Percentiles rank a stretch among this genome's conserved stretches.
Evolutionary conservation across 1,140 invertebrate genomes (phyloP).

Genomic region (Dendrolimus kikuchii): DNA sequence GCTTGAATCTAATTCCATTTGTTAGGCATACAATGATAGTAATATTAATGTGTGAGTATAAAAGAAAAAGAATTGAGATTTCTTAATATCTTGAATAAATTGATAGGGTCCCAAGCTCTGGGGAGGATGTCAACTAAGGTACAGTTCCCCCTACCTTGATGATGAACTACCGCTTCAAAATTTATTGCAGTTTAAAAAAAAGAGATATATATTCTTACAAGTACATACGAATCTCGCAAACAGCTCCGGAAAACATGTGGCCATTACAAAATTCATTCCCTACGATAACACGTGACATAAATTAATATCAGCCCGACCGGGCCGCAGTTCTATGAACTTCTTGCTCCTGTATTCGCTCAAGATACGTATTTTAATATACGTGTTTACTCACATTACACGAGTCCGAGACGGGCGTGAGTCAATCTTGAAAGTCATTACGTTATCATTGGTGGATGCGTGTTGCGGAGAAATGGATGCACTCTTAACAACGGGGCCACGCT

Average conservation of each 20-base stretch:
- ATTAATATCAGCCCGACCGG: conserved; percentile 40
- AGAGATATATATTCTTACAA: not conserved
- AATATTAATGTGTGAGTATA: too few species aligned
- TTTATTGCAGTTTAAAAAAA: not conserved
- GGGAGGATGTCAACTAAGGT: too few species aligned
- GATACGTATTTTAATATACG: conserved; percentile 11
- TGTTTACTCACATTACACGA: conserved; percentile 28
- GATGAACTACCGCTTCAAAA: not conserved
- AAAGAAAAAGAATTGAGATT: too few species aligned
- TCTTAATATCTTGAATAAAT: too few species aligned
- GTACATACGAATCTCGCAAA: conserved; percentile 12
- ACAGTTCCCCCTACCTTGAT: too few species aligned
- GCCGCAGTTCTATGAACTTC: conserved; percentile 60
- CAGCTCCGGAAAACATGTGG: conserved; percentile 44
- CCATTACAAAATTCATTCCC: conserved; percentile 56
- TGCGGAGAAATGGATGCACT: conserved; percentile 44
- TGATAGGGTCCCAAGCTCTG: too few species aligned
- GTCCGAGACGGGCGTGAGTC: conserved; percentile 42
- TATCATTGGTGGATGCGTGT: conserved; percentile 36
- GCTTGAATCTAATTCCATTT: too few species aligned
- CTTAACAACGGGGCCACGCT: conserved; percentile 26
- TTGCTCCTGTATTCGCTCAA: conserved; percentile 25
- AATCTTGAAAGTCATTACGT: conserved; percentile 60
- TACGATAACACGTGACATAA: conserved; percentile 57
- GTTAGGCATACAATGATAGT: too few species aligned